These are phyloP conservation scores for Caenorhabditis auriculariae DNA, from an alignment of 2,888 invertebrate genomes.

Conservation along the genomic window DNA sequence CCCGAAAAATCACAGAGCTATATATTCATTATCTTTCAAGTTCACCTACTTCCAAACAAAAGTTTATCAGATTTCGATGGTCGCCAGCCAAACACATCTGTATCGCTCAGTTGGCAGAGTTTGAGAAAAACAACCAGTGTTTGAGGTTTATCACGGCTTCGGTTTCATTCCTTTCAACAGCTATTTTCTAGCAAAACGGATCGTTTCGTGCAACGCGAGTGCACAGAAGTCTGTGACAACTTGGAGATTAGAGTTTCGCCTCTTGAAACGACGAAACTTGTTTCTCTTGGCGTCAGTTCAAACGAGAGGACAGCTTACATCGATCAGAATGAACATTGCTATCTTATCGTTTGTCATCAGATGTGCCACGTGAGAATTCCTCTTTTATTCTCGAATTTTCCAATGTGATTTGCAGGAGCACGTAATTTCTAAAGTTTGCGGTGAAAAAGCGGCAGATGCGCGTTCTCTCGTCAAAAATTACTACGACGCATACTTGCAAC, in stretches of 20 bases:
- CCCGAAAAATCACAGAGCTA: no score
- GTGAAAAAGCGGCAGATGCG: constrained; percentile 17
- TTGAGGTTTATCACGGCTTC: no score
- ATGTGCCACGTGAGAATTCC: constrained; percentile 34
- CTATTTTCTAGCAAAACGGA: constrained; percentile 22
- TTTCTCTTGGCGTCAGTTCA: constrained; percentile 10
- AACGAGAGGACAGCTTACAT: constrained; percentile 19
- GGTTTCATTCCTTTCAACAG: no score
- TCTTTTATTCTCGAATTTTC: neutral
- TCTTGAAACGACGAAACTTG: constrained; percentile 11
- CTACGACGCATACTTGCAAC: constrained; percentile 26
- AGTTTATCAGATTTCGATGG: constrained; percentile 25
- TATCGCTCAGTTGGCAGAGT: constrained; percentile 19
- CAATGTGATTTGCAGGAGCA: constrained; percentile 20
- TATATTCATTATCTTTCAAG: no score
- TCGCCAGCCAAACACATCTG: constrained; percentile 38
- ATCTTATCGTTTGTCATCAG: constrained; percentile 39
- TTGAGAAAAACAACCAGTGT: constrained; percentile 30
- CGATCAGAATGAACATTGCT: constrained; percentile 34
- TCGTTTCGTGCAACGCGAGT: constrained; percentile 27
- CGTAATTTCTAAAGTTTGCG: constrained; percentile 25
- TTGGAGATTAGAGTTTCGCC: constrained; percentile 14
- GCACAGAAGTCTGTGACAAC: constrained; percentile 32
- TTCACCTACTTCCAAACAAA: no score
- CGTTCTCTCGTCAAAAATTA: constrained; percentile 20